Base-by-base conservation (phyloP, 2,113 vertebrate species). In the Spilogale gracilis region DNA sequence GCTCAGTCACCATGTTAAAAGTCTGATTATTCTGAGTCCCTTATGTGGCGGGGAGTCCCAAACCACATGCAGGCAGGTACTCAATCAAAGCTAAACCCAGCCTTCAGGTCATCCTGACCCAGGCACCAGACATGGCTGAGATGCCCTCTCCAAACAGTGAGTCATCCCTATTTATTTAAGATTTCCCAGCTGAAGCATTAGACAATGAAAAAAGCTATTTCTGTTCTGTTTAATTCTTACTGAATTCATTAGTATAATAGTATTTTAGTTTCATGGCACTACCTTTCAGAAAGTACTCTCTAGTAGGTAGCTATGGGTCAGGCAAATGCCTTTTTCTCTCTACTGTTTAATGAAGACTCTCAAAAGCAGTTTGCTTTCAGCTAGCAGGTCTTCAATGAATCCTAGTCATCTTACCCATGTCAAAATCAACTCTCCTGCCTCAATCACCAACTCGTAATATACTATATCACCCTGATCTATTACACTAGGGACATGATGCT, bases 201-300 rank as follows among this genome's bases (percentile, higher is more conserved):
- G 16, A 60, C 0, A 43, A 18, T 38, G 10, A 58, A 21, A 93
- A 78, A 79, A n/a, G 5, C 8, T 32, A 60, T 61, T 17, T 85
- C 27, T 61, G n/a, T 48, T 90, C 6, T 61, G 2, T 79, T 71
- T 71, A 90, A 71, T 52, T 60, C 23, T 43, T 96, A 58, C 12
- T 67, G 30, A 78, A 60, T 91, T 71, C 17, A 91, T 63, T 73
- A 80, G 63, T 54, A 23, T 86, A 96, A 86, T 80, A 71, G 76
- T 85, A 85, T n/a, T 85, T 32, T 63, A 48, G 45, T 67, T 76
- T 89, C 83, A 74, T 96, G 58, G 18, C 25, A 73, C 52, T 71
- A 54, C 20, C 27, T 63, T 91, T 91, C 38, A 38, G 38, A 38
- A 38, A 2, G 38, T 85, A 54, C 14, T 80, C 54, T 80, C n/a